Percentiles rank a stretch among this genome's conserved stretches.
These are phyloP conservation scores for Lateolabrax maculatus DNA, from an alignment of 2,797 vertebrate species.

Conservation along the genomic window DNA sequence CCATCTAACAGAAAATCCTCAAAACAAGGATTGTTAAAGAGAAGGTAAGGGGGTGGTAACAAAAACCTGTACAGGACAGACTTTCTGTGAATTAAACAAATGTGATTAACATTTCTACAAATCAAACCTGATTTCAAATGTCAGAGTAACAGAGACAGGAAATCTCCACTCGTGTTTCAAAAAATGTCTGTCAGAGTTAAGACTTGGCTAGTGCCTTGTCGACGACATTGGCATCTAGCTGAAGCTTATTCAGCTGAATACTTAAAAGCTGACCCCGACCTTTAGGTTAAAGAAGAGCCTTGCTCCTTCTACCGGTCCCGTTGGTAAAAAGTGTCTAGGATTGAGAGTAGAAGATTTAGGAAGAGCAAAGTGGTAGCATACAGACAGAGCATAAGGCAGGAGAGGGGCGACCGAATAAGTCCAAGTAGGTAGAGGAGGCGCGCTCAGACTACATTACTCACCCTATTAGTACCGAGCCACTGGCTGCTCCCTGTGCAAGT, in stretches of 20 bases:
- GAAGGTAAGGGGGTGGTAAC: conserved; percentile 27
- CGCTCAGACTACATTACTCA: conserved; percentile 49
- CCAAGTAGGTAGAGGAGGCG: background rate
- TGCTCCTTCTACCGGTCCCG: background rate
- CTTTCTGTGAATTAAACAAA: conserved; percentile 51
- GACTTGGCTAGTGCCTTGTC: background rate
- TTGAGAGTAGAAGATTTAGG: background rate
- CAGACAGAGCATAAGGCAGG: conserved; percentile 12
- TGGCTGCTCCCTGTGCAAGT: conserved; percentile 37
- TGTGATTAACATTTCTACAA: conserved; percentile 51
- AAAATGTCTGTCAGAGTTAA: background rate
- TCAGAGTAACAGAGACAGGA: conserved; percentile 16
- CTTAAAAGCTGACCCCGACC: background rate
- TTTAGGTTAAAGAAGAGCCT: background rate
- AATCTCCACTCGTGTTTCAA: background rate
- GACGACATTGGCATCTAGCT: background rate
- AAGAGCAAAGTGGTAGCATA: conserved; percentile 10
- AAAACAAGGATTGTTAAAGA: conserved; percentile 63
- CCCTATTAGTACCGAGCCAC: conserved; percentile 61
- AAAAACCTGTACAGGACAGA: conserved; percentile 46
- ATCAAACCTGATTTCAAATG: background rate
- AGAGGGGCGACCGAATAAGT: background rate
- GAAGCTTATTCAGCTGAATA: background rate
- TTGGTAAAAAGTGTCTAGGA: background rate
- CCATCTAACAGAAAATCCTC: conserved; percentile 59